These are phyloP conservation scores for Lymantria dispar DNA, from an alignment of 2,888 invertebrate species.

Conservation along the genomic window DNA sequence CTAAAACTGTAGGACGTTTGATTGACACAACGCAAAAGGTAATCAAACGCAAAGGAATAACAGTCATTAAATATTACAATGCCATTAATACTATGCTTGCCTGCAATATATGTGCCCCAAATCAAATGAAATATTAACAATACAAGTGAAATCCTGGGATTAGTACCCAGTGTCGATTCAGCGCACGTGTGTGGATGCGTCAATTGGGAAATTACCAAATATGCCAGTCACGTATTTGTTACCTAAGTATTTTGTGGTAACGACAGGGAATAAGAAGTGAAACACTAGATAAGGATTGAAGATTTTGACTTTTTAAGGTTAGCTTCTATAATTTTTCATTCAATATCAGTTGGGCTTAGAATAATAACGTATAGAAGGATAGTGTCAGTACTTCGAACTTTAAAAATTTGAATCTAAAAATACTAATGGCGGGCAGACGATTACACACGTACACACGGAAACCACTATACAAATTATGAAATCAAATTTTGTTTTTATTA, in stretches of 20 bases:
- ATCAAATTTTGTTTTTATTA: too few species aligned
- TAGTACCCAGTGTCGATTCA: conserved; percentile 49
- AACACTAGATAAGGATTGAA: conserved; percentile 37
- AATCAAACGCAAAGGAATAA: background rate
- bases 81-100: background rate
- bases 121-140: conserved; percentile 35
- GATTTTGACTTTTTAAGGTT: too few species aligned
- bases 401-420: too few species aligned
- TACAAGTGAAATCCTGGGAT: conserved; percentile 27
- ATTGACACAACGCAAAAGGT: background rate
- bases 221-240: conserved; percentile 70
- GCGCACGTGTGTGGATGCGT: conserved; percentile 64
- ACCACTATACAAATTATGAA: too few species aligned
- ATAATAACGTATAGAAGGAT: too few species aligned
- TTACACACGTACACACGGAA: too few species aligned
- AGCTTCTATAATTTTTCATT: too few species aligned
- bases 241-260: conserved; percentile 64
- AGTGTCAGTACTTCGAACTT: too few species aligned
- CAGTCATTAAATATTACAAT: conserved; percentile 2
- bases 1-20: background rate
- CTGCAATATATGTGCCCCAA: conserved; percentile 8
- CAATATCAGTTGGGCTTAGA: too few species aligned
- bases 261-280: conserved; percentile 44
- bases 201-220: conserved; percentile 57
- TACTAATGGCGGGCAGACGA: too few species aligned